phyloP scores from a whole-genome alignment of 1,140 invertebrate species.

The Aphaenogaster ashmeadi region DNA sequence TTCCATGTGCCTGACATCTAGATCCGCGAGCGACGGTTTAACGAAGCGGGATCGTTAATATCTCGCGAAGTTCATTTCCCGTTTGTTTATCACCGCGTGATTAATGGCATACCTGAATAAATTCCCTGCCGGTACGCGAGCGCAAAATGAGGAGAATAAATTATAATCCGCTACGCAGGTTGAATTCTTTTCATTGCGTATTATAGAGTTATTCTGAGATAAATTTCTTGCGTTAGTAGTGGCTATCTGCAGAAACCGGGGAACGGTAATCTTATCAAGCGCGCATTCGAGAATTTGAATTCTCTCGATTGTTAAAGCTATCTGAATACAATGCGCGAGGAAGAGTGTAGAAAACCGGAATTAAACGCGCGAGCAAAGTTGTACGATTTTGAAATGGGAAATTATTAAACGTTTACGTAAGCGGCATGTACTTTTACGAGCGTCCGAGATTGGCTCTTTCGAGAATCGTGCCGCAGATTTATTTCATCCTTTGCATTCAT shows the following conservation, averaged over 20 bases:
- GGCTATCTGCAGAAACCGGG: background rate
- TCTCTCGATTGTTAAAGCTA: background rate
- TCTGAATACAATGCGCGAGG: background rate
- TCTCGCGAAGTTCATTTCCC: background rate
- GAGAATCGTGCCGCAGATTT: background rate
- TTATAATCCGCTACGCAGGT: background rate
- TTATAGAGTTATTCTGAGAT: background rate
- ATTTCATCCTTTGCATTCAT: conserved; percentile 18
- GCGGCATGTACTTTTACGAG: background rate
- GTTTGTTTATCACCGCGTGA: conserved; percentile 36
- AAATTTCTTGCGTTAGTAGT: background rate
- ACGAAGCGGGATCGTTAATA: conserved; percentile 31
- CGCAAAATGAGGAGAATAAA: background rate
- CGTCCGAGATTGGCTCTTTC: background rate
- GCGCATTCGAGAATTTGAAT: background rate
- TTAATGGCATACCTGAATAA: conserved; percentile 7
- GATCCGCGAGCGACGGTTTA: conserved; percentile 28
- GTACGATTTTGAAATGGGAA: background rate
- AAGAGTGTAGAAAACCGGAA: background rate
- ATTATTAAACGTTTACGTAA: background rate
- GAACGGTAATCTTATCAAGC: background rate
- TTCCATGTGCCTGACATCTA: conserved; percentile 5
- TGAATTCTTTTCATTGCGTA: background rate
- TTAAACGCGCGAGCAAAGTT: background rate
- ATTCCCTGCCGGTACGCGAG: background rate